Percentiles rank a stretch among this genome's conserved stretches.
Evolutionary conservation across 2,797 vertebrate genomes (phyloP).

Genomic region (Trichosurus vulpecula): DNA sequence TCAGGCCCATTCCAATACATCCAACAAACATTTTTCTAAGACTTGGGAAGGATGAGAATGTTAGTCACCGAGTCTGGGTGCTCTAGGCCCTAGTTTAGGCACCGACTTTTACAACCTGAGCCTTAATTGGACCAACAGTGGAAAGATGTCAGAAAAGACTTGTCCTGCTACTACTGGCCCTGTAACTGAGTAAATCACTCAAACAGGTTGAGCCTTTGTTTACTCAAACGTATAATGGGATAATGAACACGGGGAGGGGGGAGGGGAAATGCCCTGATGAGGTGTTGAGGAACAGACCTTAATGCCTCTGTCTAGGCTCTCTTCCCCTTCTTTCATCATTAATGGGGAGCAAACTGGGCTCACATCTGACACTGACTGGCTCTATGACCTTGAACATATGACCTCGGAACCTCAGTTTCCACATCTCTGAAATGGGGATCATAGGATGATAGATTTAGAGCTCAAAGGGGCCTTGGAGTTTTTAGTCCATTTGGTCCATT

Average conservation of each 20-base stretch:
- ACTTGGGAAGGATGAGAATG: not conserved
- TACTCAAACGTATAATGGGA: not conserved
- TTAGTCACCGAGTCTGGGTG: accelerated
- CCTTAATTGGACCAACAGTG: not conserved
- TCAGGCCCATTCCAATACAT: not conserved
- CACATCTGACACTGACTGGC: not conserved
- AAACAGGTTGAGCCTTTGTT: not conserved
- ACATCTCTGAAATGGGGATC: not conserved
- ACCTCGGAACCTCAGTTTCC: not conserved
- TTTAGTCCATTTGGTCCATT: not conserved
- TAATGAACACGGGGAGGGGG: not conserved
- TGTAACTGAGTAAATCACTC: not conserved
- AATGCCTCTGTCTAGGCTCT: not conserved
- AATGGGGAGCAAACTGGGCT: not conserved
- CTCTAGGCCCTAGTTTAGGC: not conserved
- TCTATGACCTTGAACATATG: not conserved
- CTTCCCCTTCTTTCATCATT: not conserved
- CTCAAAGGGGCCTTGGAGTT: not conserved
- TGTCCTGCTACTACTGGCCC: not conserved
- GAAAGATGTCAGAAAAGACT: not conserved
- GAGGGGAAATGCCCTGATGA: not conserved
- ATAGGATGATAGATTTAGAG: not conserved
- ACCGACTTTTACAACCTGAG: not conserved
- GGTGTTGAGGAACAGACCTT: not conserved
- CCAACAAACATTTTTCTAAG: not conserved